Percentiles rank a stretch among this genome's conserved stretches.
Evolutionary conservation across 2,888 invertebrate species (phyloP).

Genomic region (Stictocephala bisonia): DNA sequence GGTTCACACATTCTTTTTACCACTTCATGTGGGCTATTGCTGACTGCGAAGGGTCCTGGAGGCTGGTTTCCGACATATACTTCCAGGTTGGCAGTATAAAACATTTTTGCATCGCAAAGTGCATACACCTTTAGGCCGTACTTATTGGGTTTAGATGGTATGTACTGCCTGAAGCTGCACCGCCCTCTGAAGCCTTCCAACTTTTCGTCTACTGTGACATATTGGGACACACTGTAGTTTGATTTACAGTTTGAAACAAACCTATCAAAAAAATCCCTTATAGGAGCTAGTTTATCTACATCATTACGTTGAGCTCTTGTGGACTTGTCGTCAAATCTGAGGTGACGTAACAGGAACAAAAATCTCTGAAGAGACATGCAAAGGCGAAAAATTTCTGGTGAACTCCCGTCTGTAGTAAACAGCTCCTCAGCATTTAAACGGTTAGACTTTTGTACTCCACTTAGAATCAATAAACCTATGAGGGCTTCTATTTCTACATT

Average conservation of each 20-base stretch:
- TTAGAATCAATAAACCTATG: neutral
- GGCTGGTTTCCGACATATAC: conserved; percentile 53
- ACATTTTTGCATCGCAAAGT: conserved; percentile 49
- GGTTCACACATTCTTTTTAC: conserved; percentile 50
- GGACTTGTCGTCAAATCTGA: conserved; percentile 43
- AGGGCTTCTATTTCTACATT: neutral
- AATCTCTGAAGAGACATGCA: conserved; percentile 45
- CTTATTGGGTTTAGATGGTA: conserved; percentile 60
- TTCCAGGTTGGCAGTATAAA: conserved; percentile 52
- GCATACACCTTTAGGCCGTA: conserved; percentile 61
- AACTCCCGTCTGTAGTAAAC: neutral
- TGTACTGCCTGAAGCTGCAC: conserved; percentile 58
- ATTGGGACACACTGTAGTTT: conserved; percentile 50
- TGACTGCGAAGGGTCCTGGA: conserved; percentile 49
- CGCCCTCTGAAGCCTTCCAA: conserved; percentile 58
- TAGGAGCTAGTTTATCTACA: conserved; percentile 56
- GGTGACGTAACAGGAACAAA: conserved; percentile 26
- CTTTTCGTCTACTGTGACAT: conserved; percentile 59
- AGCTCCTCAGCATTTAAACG: neutral
- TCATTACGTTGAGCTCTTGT: conserved; percentile 54
- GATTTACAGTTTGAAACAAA: conserved; percentile 60
- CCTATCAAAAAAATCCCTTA: conserved; percentile 58
- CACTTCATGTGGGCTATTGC: conserved; percentile 44
- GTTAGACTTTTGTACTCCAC: neutral
- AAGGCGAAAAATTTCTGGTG: no score